Evolutionary conservation across 2,113 vertebrate genomes (phyloP), one percentile per base, ranked within the genome.

Genomic region (Galeopterus variegatus): DNA sequence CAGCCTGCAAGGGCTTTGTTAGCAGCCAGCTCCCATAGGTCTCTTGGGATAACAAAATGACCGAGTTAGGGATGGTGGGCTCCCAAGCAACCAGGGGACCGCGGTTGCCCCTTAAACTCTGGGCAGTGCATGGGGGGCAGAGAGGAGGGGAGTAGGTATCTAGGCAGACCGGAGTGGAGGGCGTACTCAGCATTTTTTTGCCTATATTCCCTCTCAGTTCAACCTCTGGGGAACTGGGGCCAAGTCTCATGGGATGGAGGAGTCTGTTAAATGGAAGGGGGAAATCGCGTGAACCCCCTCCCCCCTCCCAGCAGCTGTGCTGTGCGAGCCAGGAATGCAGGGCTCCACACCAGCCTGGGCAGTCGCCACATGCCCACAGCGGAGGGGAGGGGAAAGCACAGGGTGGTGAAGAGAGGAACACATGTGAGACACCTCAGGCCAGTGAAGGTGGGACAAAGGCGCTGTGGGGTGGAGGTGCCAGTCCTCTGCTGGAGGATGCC

Each of bases 341-440:
- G 31, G 58, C 45, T 45, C 67, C 58, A 75, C 23, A 18, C 4
- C 11, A 33, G 45, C 24, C 31, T 24, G 19, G 80, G n/a, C 1
- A 0, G 79, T 0, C 0, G 28, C 14, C 36, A 14, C 2, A 2
- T 21, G n/a, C 56, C 48, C 0, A 0, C 86, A 2, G n/a, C 3
- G 11, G 36, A 36, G 17, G 14, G 15, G 5, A 11, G 26, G 10
- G 24, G 56, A 41, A 14, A 48, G 62, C 56, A 24, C 19, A 6
- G 28, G 1, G 19, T 0, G 6, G 33, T 0, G 3, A 15, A 14
- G 36, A 19, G 24, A 6, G 7, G 1, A 5, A 1, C 8, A 2
- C 28, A 1, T 5, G 0, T 0, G 58, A 11, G 19, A 3, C n/a
- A 0, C 8, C 13, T 28, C 2, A 9, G 65, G 50, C 54, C 77